These are phyloP conservation scores for Lobophora halterata DNA, from an alignment of 2,888 invertebrate genomes.

Conservation along the genomic window DNA sequence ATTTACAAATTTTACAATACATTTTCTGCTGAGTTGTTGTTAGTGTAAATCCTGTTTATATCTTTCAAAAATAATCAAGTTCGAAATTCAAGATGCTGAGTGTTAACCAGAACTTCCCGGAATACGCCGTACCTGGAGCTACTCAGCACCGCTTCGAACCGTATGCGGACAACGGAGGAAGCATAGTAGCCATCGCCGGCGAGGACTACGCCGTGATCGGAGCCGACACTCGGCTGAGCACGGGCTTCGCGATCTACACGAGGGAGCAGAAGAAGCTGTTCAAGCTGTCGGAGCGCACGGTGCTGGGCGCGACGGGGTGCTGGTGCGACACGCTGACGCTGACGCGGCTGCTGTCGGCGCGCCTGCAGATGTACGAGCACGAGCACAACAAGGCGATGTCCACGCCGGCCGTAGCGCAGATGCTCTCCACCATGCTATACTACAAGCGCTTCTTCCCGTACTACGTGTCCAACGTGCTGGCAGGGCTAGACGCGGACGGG, in stretches of 20 bases:
- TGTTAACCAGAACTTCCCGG: conserved; percentile 62
- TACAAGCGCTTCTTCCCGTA: conserved; percentile 99
- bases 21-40: conserved; percentile 5
- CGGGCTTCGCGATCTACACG: conserved; percentile 94
- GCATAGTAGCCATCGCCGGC: conserved; percentile 97
- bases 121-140: conserved; percentile 75
- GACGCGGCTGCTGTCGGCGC: conserved; percentile 89
- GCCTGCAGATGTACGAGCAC: conserved; percentile 97
- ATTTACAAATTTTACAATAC: background rate
- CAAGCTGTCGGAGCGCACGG: conserved; percentile 88
- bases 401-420: conserved; percentile 95
- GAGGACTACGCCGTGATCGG: conserved; percentile 97
- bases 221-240: conserved; percentile 95
- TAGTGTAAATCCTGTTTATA: background rate
- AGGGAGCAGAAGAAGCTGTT: conserved; percentile 94
- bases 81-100: conserved; percentile 58
- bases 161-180: conserved; percentile 85
- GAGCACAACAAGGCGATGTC: conserved; percentile 96
- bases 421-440: conserved; percentile 97
- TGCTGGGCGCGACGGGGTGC: conserved; percentile 97
- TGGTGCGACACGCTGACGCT: conserved; percentile 98
- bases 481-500: conserved; percentile 95
- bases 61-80: background rate
- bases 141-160: conserved; percentile 77
- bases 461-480: conserved; percentile 96